Conservation (phyloP, 2,888 invertebrate species). For the Chydorus sphaericus region DNA sequence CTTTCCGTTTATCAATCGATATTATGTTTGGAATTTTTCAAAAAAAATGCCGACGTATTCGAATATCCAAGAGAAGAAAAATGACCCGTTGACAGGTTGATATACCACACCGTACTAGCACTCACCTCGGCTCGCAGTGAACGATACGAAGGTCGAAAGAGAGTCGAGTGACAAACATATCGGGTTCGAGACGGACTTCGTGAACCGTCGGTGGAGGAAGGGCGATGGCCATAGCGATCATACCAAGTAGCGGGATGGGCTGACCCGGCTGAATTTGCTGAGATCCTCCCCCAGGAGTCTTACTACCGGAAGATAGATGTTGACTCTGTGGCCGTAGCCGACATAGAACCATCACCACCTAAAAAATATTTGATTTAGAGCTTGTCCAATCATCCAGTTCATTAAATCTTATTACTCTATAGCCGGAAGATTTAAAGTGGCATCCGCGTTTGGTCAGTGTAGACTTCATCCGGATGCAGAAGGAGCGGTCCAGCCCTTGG, state of each 20-base stretch:
- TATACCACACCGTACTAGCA: too few relatives aligned
- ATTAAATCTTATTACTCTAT: conserved; percentile 53
- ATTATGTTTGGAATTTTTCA: neutral
- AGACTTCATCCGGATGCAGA: conserved; percentile 94
- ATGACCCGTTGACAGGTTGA: too few relatives aligned
- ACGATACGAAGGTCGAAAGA: conserved; percentile 92
- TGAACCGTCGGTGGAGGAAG: conserved; percentile 93
- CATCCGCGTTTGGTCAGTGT: conserved; percentile 93
- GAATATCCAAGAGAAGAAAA: too few relatives aligned
- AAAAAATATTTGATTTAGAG: conserved; percentile 23
- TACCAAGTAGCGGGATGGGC: conserved; percentile 71
- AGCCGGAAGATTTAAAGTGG: conserved; percentile 90
- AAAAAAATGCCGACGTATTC: too few relatives aligned
- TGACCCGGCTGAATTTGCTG: neutral
- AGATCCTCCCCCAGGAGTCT: neutral
- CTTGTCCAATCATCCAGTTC: neutral
- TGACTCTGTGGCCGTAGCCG: conserved; percentile 64
- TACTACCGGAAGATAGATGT: neutral
- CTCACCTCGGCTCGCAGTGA: conserved; percentile 89
- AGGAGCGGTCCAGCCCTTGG: conserved; percentile 77
- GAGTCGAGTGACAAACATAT: conserved; percentile 92
- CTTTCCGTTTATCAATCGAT: too few relatives aligned
- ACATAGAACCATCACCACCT: conserved; percentile 88
- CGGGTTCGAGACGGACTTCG: conserved; percentile 84
- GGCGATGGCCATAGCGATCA: conserved; percentile 91